phyloP scores from a whole-genome alignment of 2,113 vertebrate species.

The Phyllopteryx taeniolatus region DNA sequence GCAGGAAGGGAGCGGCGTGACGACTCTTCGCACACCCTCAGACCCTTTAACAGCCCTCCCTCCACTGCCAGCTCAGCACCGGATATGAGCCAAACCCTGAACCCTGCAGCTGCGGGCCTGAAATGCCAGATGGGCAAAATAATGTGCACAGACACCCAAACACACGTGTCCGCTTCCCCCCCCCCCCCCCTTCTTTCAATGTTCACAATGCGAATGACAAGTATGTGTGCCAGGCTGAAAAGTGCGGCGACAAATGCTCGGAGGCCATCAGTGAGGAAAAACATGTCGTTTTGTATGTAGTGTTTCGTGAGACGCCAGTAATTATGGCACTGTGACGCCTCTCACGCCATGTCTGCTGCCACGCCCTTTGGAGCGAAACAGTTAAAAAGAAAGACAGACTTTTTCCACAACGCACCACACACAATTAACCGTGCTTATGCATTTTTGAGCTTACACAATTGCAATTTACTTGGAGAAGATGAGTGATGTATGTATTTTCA shows the following conservation, averaged over 20 bases:
- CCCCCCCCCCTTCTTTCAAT: neutral
- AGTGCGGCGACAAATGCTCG: constrained; percentile 36
- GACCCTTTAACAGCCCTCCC: constrained; percentile 41
- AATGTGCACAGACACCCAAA: constrained; percentile 32
- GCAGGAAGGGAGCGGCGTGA: constrained; percentile 35
- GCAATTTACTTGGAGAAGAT: neutral
- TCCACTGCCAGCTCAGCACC: constrained; percentile 50
- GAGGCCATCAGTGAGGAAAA: constrained; percentile 34
- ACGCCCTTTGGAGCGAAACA: constrained; percentile 39
- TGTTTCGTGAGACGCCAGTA: constrained; percentile 34
- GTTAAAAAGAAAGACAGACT: constrained; percentile 55
- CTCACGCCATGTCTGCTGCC: constrained; percentile 43
- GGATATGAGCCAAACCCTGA: constrained; percentile 51
- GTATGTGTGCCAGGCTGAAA: constrained; percentile 12
- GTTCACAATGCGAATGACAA: constrained; percentile 13
- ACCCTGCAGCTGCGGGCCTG: constrained; percentile 46
- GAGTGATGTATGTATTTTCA: neutral
- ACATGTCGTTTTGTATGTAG: constrained; percentile 19
- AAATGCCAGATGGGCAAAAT: constrained; percentile 46
- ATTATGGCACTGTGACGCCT: constrained; percentile 42
- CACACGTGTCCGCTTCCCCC: constrained; percentile 10
- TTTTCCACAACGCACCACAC: constrained; percentile 35
- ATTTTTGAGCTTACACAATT: constrained; percentile 4
- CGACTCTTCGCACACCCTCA: constrained; percentile 28
- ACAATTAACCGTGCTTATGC: constrained; percentile 14